Percentiles rank a stretch among this genome's conserved stretches.
Conservation (phyloP, 2,113 vertebrate genomes). For the Xiphophorus couchianus region DNA sequence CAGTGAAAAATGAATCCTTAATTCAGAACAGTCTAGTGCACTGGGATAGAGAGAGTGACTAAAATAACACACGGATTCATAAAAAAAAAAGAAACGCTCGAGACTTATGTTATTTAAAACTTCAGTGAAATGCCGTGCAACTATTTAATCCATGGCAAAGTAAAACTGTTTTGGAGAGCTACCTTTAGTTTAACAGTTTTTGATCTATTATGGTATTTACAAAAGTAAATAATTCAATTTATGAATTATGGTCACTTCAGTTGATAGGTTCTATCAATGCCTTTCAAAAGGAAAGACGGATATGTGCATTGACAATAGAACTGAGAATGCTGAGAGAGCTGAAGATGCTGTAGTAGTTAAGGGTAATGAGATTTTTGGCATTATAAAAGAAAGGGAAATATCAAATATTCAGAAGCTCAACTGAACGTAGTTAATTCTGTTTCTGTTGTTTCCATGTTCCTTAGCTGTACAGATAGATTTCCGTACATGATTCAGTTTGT, state of each 20-base stretch:
- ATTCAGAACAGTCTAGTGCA: constrained; percentile 59
- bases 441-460: too few species aligned
- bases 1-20: constrained; percentile 75
- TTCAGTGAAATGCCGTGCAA: background rate
- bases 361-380: too few species aligned
- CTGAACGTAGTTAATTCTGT: too few species aligned
- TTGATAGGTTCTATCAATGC: background rate
- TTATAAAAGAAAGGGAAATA: too few species aligned
- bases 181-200: background rate
- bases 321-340: too few species aligned
- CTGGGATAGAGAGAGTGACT: constrained; percentile 55
- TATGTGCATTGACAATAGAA: too few species aligned
- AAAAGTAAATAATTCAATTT: background rate
- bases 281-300: too few species aligned
- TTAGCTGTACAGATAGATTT: too few species aligned
- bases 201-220: background rate
- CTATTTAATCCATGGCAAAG: background rate
- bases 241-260: background rate
- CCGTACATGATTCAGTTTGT: too few species aligned
- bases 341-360: too few species aligned
- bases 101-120: background rate
- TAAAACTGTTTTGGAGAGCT: background rate
- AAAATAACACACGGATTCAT: constrained; percentile 56
- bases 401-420: too few species aligned
- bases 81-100: background rate